Evolutionary conservation across 1,140 invertebrate species (phyloP), one percentile per base, ranked within the genome.

Genomic region (Temnothorax curvispinosus): DNA sequence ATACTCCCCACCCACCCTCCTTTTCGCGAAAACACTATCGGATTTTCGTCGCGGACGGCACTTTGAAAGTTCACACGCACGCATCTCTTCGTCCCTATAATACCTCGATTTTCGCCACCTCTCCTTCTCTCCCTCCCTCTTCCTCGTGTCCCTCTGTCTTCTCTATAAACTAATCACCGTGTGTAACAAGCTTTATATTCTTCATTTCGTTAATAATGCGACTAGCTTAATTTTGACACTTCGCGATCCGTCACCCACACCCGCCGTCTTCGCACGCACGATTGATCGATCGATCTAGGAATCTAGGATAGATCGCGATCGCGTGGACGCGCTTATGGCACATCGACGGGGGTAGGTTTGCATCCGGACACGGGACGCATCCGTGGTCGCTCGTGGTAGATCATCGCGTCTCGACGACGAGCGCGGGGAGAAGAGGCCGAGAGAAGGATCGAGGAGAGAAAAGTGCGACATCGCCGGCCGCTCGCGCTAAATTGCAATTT

Each of bases 191-290:
- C 93, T 88, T 93, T 93, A 93, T 92, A 92, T 65, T 88, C 84
- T 88, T 90, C 90, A 86, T 85, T 85, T 92, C 87, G 86, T 88
- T 87, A 86, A 85, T 91, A 91, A 92, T 90, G 92, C 92, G 94
- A 94, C 93, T 94, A 94, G 94, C 90, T 88, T 93, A 94, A 94
- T 93, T 94, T 93, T 93, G 93, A 93, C 93, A 94, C 93, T 93
- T 90, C 87, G 91, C 87, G 90, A 92, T 92, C 92, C 88, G 47
- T 64, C 11, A 21, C 35, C 76, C 41, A 60, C n/a, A 75, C 74
- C 41, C 52, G 58, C 50, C 65, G 67, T 71, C 18, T 62, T 11
- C 47, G 60, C 35, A 76, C 27, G 44, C 67, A 60, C 82, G 71
- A 52, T 13, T 50, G 15, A 21, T 50, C 52, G 15, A 21, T 50